Percentiles rank a stretch among this genome's conserved stretches.
These are phyloP conservation scores for Eonycteris spelaea DNA, from an alignment of 2,113 vertebrate species.

Conservation along the genomic window DNA sequence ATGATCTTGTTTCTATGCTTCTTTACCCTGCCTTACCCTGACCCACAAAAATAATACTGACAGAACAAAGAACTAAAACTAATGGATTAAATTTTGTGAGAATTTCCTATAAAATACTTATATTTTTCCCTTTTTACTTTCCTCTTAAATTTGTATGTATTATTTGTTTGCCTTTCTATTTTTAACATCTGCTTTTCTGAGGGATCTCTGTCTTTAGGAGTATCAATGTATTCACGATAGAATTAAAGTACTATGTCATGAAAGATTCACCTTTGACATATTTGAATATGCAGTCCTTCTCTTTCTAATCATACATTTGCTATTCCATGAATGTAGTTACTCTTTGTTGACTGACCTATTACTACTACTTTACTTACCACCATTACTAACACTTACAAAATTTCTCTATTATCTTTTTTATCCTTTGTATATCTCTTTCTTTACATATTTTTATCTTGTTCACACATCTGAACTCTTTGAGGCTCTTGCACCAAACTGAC, in stretches of 20 bases:
- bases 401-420: neutral
- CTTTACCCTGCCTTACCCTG: neutral
- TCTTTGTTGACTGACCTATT: neutral
- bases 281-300: neutral
- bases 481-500: neutral
- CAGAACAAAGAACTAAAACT: conserved; percentile 32
- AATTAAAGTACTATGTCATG: neutral
- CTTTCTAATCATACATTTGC: neutral
- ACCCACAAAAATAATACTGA: conserved; percentile 45
- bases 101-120: neutral
- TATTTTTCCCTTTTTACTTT: neutral
- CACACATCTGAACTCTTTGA: neutral
- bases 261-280: neutral
- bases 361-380: neutral
- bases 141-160: neutral
- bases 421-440: neutral
- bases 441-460: neutral
- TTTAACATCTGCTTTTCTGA: neutral
- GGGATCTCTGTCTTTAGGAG: neutral
- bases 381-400: neutral
- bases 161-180: neutral
- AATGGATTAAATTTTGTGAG: conserved; percentile 21
- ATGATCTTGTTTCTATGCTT: neutral
- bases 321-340: neutral
- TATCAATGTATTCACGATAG: neutral